A percentile compares a stretch with the other conserved stretches of the same genome.
Conservation (phyloP, 1,140 invertebrate species). For the Pachypeltis micranthus region DNA sequence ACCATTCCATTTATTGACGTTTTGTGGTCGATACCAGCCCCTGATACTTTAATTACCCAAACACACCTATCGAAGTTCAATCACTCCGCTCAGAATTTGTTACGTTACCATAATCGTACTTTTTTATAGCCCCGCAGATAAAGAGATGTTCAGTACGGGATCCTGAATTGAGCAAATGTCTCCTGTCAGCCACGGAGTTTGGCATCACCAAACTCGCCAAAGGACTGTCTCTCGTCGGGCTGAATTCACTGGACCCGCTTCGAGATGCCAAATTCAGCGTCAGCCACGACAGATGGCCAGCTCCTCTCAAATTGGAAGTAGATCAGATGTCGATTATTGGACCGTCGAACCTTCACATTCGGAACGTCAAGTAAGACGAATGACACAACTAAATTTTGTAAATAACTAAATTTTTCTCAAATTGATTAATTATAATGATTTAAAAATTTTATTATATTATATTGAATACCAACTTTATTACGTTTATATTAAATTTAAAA, state of each 20-base stretch:
- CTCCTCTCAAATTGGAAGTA: not conserved
- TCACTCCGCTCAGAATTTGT: too few relatives aligned
- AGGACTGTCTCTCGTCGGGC: not conserved
- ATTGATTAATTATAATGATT: too few relatives aligned
- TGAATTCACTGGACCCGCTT: not conserved
- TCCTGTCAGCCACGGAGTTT: not conserved
- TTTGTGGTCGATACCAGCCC: too few relatives aligned
- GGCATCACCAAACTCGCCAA: not conserved
- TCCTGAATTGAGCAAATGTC: not conserved
- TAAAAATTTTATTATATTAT: too few relatives aligned
- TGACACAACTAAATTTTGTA: too few relatives aligned
- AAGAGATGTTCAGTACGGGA: not conserved
- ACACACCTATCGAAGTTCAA: too few relatives aligned
- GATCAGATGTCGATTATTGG: not conserved
- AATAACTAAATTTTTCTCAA: too few relatives aligned
- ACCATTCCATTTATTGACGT: too few relatives aligned
- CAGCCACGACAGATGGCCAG: slow-evolving; percentile 10
- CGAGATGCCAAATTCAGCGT: not conserved
- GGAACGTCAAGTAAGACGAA: not conserved
- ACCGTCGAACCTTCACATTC: not conserved
- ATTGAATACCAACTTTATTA: too few relatives aligned
- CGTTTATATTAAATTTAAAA: too few relatives aligned
- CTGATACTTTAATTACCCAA: too few relatives aligned
- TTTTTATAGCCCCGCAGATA: not conserved
- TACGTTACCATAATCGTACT: too few relatives aligned